Evolutionary conservation across 1,140 invertebrate genomes (phyloP).

Genomic region (Euglossa dilemma): DNA sequence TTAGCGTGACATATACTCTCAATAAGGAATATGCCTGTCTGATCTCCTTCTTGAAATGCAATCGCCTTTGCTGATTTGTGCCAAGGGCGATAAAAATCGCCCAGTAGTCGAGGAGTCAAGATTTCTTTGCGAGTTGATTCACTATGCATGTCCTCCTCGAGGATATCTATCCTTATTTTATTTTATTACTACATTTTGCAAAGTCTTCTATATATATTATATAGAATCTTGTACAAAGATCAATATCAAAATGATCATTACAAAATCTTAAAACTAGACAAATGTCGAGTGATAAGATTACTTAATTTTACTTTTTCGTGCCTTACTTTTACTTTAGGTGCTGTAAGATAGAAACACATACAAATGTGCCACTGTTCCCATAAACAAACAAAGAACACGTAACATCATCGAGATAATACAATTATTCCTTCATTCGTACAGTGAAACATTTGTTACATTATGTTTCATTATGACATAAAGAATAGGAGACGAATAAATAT

Average conservation of each 20-base stretch:
- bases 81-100: conserved; percentile 73
- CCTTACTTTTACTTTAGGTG: neutral
- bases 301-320: neutral
- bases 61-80: conserved; percentile 65
- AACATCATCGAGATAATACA: neutral
- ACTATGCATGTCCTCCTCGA: neutral
- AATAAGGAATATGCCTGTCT: conserved; percentile 39
- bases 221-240: neutral
- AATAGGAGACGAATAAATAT: neutral
- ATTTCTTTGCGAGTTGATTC: conserved; percentile 56
- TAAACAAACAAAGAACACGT: neutral
- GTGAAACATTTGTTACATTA: conserved; percentile 5
- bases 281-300: neutral
- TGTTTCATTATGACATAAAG: neutral
- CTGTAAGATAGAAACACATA: neutral
- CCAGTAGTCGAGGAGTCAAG: conserved; percentile 14
- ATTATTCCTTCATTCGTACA: neutral
- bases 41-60: conserved; percentile 58
- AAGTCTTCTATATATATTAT: no score
- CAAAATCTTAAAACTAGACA: neutral
- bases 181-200: neutral
- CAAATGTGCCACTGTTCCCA: neutral
- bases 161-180: neutral
- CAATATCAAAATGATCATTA: neutral
- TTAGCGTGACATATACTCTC: conserved; percentile 44